These are phyloP conservation scores for Pteronura brasiliensis DNA, from an alignment of 2,113 vertebrate species.

Conservation along the genomic window DNA sequence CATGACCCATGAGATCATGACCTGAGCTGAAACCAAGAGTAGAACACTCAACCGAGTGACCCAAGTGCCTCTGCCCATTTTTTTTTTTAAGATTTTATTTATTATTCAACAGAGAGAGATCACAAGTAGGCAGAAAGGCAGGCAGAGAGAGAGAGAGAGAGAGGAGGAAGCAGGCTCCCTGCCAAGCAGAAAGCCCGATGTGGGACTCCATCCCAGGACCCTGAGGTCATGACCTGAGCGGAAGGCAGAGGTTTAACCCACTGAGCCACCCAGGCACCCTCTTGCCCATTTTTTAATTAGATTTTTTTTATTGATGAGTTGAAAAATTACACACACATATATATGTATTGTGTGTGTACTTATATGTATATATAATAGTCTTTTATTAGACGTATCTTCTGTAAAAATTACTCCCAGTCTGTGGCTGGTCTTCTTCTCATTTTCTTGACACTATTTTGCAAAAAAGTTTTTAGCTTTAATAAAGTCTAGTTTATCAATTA, in stretches of 20 bases:
- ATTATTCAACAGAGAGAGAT: too few relatives aligned
- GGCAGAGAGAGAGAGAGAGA: too few relatives aligned
- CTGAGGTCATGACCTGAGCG: neutral
- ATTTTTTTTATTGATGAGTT: neutral
- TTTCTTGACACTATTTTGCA: neutral
- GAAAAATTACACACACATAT: neutral
- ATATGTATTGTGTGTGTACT: neutral
- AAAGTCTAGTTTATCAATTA: neutral
- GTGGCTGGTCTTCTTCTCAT: neutral
- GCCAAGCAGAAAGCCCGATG: too few relatives aligned
- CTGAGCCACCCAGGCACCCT: neutral
- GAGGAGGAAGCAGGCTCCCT: too few relatives aligned
- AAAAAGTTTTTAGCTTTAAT: neutral
- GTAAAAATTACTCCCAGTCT: neutral
- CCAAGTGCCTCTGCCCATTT: neutral
- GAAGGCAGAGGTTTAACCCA: neutral
- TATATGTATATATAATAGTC: neutral
- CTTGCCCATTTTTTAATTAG: neutral
- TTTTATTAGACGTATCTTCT: neutral
- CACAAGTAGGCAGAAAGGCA: too few relatives aligned
- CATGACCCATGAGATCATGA: neutral
- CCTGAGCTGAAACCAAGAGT: neutral
- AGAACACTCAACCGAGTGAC: too few relatives aligned
- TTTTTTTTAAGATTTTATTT: neutral
- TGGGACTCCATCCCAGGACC: too few relatives aligned